Evolutionary conservation across 2,797 vertebrate genomes (phyloP).

Genomic region (Pelochelys cantorii): DNA sequence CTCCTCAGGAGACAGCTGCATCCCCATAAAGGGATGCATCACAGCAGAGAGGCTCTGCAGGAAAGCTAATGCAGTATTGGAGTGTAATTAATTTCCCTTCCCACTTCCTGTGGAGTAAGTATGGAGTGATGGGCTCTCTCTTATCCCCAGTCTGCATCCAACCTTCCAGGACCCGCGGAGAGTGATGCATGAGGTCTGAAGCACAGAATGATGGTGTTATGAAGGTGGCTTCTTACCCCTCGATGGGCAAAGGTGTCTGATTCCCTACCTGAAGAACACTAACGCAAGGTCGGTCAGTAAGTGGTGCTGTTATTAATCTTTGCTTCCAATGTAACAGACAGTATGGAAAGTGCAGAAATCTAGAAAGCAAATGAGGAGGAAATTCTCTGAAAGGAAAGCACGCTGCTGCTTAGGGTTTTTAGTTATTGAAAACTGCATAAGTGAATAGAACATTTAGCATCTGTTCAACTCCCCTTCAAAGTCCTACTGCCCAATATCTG

Average conservation of each 20-base stretch:
- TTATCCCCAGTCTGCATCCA: neutral
- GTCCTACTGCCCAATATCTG: neutral
- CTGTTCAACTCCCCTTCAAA: neutral
- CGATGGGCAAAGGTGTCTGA: neutral
- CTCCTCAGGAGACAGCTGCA: neutral
- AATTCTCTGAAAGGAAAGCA: neutral
- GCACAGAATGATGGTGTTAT: neutral
- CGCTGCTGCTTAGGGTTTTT: neutral
- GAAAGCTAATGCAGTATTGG: neutral
- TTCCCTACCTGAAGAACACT: neutral
- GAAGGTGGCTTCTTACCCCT: neutral
- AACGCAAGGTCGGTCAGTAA: neutral
- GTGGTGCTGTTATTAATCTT: neutral
- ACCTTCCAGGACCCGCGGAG: neutral
- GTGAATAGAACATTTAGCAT: neutral
- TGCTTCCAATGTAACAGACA: neutral
- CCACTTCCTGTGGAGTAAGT: neutral
- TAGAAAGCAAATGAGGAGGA: accelerated
- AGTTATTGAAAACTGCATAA: neutral
- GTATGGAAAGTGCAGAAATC: neutral
- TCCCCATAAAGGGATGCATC: too few species aligned
- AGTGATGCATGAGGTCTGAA: neutral
- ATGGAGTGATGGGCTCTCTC: neutral
- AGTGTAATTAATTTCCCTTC: neutral
- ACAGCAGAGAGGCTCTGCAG: neutral